phyloP scores from a whole-genome alignment of 2,113 vertebrate genomes.

The Scalopus aquaticus region DNA sequence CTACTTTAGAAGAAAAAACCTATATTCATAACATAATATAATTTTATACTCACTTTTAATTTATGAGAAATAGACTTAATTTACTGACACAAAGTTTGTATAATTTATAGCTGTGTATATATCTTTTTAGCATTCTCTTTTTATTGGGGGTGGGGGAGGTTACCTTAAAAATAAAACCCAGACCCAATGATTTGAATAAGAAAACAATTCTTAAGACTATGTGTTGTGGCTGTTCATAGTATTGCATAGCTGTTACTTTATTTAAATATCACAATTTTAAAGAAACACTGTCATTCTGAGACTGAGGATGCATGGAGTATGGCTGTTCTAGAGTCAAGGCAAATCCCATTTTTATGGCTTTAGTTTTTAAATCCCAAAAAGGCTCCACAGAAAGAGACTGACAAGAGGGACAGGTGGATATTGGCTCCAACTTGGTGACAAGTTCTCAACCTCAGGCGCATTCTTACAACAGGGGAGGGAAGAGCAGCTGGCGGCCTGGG shows the following conservation, averaged over 20 bases:
- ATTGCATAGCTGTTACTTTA: conserved; percentile 84
- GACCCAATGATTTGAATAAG: not conserved
- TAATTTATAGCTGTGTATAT: not conserved
- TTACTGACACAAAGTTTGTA: not conserved
- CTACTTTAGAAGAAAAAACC: not conserved
- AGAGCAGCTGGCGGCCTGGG: conserved; percentile 82
- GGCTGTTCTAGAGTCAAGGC: conserved; percentile 79
- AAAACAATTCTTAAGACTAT: not conserved
- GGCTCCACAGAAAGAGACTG: conserved; percentile 84
- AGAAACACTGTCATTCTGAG: conserved; percentile 66
- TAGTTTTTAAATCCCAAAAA: conserved; percentile 82
- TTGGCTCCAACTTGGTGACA: conserved; percentile 83
- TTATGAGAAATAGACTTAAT: conserved; percentile 33
- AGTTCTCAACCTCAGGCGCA: conserved; percentile 83
- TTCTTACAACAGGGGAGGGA: conserved; percentile 83
- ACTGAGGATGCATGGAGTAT: conserved; percentile 71
- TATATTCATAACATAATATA: not conserved
- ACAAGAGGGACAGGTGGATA: conserved; percentile 88
- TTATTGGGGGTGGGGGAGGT: not conserved
- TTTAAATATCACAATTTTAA: conserved; percentile 83
- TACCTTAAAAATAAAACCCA: conserved; percentile 44
- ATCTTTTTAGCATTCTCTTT: not conserved
- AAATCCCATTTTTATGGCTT: conserved; percentile 85
- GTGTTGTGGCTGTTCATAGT: not conserved
- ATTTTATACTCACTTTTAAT: conserved; percentile 13